Percentiles rank a stretch among this genome's conserved stretches.
Conservation (phyloP, 2,113 vertebrate genomes). For the Murina feae region DNA sequence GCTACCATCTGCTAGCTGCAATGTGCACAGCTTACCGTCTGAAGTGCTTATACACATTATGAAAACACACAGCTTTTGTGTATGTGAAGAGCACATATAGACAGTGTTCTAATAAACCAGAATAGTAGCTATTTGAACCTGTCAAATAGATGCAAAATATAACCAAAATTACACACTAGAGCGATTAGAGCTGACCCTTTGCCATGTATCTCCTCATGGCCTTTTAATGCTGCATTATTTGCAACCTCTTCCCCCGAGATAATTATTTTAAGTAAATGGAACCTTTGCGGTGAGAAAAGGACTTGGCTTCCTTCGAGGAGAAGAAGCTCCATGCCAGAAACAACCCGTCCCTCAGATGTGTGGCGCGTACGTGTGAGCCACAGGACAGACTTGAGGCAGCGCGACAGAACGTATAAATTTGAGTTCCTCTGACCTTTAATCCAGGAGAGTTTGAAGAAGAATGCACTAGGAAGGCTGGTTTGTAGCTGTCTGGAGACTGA, state of each 20-base stretch:
- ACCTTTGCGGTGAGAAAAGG: constrained; percentile 58
- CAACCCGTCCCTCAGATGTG: constrained; percentile 23
- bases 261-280: constrained; percentile 69
- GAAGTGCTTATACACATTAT: constrained; percentile 78
- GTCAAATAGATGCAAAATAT: constrained; percentile 69
- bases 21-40: constrained; percentile 80
- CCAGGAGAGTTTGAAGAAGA: constrained; percentile 76
- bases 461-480: constrained; percentile 76
- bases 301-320: constrained; percentile 62
- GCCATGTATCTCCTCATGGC: constrained; percentile 72
- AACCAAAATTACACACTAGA: constrained; percentile 55
- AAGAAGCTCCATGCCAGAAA: constrained; percentile 59
- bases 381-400: neutral
- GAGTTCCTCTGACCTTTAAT: constrained; percentile 86
- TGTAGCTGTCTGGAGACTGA: constrained; percentile 85
- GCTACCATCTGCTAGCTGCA: constrained; percentile 82
- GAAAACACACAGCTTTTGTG: constrained; percentile 86
- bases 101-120: constrained; percentile 79
- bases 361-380: constrained; percentile 52
- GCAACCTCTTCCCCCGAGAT: constrained; percentile 60
- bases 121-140: constrained; percentile 77
- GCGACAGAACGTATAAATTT: constrained; percentile 78
- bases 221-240: constrained; percentile 76
- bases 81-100: constrained; percentile 78
- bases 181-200: neutral